Conservation (phyloP, 1,140 invertebrate species). For the Micrasema minimum region DNA sequence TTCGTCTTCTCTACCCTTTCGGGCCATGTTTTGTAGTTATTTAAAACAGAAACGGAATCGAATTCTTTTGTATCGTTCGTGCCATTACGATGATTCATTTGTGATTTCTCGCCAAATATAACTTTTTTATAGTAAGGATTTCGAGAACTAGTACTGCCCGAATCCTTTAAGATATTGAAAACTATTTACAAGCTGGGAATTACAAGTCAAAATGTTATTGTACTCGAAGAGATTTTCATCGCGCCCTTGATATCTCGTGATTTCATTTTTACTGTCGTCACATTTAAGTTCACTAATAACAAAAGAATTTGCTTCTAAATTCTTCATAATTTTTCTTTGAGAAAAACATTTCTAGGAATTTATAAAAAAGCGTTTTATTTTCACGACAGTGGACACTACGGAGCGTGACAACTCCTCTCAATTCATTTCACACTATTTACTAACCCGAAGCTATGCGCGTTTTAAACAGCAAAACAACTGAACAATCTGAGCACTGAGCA, state of each 20-base stretch:
- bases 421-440: constrained; percentile 26
- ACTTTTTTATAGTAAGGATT: constrained; percentile 45
- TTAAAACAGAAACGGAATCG: constrained; percentile 25
- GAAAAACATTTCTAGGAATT: constrained; percentile 34
- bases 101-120: constrained; percentile 34
- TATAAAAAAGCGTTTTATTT: constrained; percentile 27
- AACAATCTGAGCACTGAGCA: background rate
- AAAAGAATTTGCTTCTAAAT: constrained; percentile 34
- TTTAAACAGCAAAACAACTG: background rate
- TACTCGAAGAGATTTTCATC: constrained; percentile 37
- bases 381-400: constrained; percentile 8
- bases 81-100: constrained; percentile 45
- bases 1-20: constrained; percentile 40
- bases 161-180: constrained; percentile 41
- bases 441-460: constrained; percentile 15
- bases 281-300: constrained; percentile 21
- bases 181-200: constrained; percentile 36
- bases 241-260: constrained; percentile 43
- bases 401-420: constrained; percentile 28
- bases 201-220: constrained; percentile 47
- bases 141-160: constrained; percentile 17
- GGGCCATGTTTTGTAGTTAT: constrained; percentile 43
- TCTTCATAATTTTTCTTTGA: constrained; percentile 39
- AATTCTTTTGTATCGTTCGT: constrained; percentile 32
- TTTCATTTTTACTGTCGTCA: constrained; percentile 33